Evolutionary conservation across 2,888 invertebrate species (phyloP).

Genomic region (Ochropleura leucogaster): DNA sequence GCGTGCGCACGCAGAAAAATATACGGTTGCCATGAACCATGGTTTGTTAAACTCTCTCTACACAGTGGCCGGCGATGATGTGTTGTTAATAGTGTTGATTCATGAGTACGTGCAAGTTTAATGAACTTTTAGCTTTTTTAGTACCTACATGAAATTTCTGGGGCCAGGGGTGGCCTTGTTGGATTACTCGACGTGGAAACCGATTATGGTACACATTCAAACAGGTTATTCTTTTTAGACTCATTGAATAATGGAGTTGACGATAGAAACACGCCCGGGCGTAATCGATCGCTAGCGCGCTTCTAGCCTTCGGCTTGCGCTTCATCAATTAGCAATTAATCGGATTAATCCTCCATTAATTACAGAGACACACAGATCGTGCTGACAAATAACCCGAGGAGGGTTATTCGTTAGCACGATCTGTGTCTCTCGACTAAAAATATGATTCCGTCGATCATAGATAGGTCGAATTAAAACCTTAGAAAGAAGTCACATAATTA

Average conservation of each 20-base stretch:
- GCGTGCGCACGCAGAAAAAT: conserved; percentile 58
- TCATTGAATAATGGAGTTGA: too few species aligned
- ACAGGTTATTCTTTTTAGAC: background rate
- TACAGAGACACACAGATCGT: too few species aligned
- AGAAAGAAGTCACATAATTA: too few species aligned
- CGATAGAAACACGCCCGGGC: background rate
- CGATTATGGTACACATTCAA: background rate
- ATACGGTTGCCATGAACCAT: background rate
- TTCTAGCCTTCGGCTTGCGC: too few species aligned
- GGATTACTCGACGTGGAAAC: background rate
- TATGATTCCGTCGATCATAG: too few species aligned
- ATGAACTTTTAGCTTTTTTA: background rate
- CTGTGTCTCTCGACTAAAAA: too few species aligned
- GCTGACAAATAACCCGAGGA: too few species aligned
- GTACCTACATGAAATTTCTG: background rate
- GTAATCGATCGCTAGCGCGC: too few species aligned
- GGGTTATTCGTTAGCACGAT: too few species aligned
- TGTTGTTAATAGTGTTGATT: background rate
- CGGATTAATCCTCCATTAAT: too few species aligned
- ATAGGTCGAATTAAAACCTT: too few species aligned
- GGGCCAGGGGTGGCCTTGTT: background rate
- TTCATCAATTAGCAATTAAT: too few species aligned
- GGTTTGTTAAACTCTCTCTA: background rate
- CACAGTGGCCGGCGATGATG: background rate
- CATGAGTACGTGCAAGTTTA: background rate